These are phyloP conservation scores for Equus quagga DNA, from an alignment of 2,113 vertebrate genomes.

Conservation along the genomic window DNA sequence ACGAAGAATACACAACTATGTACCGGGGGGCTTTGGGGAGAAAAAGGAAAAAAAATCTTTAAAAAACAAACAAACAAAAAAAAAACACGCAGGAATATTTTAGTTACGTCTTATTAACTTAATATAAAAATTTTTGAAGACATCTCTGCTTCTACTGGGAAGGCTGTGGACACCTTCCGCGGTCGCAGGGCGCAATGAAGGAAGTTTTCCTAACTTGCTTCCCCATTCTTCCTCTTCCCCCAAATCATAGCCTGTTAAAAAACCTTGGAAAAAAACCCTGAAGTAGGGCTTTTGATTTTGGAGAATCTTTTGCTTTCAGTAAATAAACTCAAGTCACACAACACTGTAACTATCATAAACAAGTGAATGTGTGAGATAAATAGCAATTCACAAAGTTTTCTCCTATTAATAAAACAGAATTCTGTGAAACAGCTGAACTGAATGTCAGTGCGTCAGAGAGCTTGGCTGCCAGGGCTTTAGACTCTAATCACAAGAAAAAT, in stretches of 20 bases:
- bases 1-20: too few species aligned
- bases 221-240: neutral
- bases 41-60: too few species aligned
- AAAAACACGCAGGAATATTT: neutral
- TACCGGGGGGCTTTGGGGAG: too few species aligned
- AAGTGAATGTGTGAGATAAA: neutral
- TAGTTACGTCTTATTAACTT: neutral
- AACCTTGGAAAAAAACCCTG: neutral
- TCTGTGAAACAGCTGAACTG: neutral
- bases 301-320: slow-evolving; percentile 31
- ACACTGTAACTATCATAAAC: fast-evolving
- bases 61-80: too few species aligned
- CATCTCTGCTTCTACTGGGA: neutral
- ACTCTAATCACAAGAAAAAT: neutral
- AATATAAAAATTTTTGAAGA: neutral
- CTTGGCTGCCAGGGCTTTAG: neutral
- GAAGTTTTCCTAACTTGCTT: neutral
- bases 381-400: neutral
- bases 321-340: neutral
- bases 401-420: neutral
- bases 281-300: neutral
- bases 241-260: neutral
- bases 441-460: neutral
- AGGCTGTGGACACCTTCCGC: too few species aligned
- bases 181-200: fast-evolving